Evolutionary conservation across 2,888 invertebrate genomes (phyloP).

Genomic region (Drosophila prolongata): DNA sequence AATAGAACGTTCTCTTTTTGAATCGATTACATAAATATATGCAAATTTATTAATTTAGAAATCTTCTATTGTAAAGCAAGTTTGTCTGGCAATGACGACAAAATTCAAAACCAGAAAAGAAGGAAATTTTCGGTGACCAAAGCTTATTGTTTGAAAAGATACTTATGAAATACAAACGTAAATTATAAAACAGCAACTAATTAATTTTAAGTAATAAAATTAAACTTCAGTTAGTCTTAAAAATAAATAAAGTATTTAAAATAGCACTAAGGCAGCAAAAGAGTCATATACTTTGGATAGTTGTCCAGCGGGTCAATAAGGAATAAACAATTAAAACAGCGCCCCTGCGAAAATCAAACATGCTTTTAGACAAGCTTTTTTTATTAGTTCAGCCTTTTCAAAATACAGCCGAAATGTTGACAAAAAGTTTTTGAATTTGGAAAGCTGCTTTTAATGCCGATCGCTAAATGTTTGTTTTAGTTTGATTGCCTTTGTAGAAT

Average conservation of each 20-base stretch:
- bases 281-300: slow-evolving; percentile 6
- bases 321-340: slow-evolving; percentile 2
- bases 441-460: slow-evolving; percentile 53
- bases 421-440: slow-evolving; percentile 32
- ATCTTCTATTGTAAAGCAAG: background rate
- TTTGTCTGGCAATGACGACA: background rate
- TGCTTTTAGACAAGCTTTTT: slow-evolving; percentile 1
- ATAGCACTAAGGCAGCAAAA: background rate
- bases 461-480: slow-evolving; percentile 47
- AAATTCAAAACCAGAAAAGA: background rate
- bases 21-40: background rate
- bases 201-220: background rate
- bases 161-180: no score
- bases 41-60: background rate
- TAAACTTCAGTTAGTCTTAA: background rate
- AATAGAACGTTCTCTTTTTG: background rate
- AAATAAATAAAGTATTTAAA: background rate
- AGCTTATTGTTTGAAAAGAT: no score
- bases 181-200: no score
- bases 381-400: slow-evolving; percentile 9
- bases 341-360: background rate
- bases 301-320: slow-evolving; percentile 19
- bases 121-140: no score
- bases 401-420: slow-evolving; percentile 5
- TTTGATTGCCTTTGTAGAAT: slow-evolving; percentile 48